Conservation (phyloP, 92 coral and sea anemone genomes). For the Micromussa lordhowensis region DNA sequence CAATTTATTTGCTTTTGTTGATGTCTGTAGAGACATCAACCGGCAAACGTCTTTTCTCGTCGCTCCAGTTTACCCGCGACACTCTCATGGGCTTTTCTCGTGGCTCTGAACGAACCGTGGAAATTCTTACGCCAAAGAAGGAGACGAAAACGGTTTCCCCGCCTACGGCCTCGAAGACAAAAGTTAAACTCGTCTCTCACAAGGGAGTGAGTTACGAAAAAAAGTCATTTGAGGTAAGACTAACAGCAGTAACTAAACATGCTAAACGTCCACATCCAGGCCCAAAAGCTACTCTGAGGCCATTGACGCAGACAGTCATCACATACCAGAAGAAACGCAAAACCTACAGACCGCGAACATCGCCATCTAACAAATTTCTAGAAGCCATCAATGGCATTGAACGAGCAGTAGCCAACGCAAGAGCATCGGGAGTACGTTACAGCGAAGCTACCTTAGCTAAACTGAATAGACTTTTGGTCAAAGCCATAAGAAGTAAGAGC, state of each 20-base stretch:
- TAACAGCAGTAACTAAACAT: too few relatives aligned
- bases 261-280: too few relatives aligned
- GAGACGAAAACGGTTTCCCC: neutral
- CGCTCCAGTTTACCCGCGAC: slow-evolving; percentile 56
- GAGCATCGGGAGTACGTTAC: slow-evolving; percentile 45
- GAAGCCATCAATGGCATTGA: slow-evolving; percentile 84
- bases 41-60: slow-evolving; percentile 8
- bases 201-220: neutral
- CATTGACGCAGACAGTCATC: slow-evolving; percentile 20
- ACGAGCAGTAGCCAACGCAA: slow-evolving; percentile 76
- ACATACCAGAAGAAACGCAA: slow-evolving; percentile 46
- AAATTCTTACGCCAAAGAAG: slow-evolving; percentile 59
- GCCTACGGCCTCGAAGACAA: neutral
- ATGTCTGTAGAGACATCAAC: neutral
- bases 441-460: slow-evolving; percentile 1
- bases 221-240: too few relatives aligned
- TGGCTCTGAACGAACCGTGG: slow-evolving; percentile 73
- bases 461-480: slow-evolving; percentile 30
- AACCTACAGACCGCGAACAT: slow-evolving; percentile 64
- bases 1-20: neutral
- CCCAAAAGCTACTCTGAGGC: neutral
- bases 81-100: slow-evolving; percentile 63
- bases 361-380: slow-evolving; percentile 84
- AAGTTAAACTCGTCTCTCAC: neutral
- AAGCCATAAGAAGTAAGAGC: slow-evolving; percentile 53